Conservation (phyloP, 2,888 invertebrate genomes). For the Volucella zonaria region DNA sequence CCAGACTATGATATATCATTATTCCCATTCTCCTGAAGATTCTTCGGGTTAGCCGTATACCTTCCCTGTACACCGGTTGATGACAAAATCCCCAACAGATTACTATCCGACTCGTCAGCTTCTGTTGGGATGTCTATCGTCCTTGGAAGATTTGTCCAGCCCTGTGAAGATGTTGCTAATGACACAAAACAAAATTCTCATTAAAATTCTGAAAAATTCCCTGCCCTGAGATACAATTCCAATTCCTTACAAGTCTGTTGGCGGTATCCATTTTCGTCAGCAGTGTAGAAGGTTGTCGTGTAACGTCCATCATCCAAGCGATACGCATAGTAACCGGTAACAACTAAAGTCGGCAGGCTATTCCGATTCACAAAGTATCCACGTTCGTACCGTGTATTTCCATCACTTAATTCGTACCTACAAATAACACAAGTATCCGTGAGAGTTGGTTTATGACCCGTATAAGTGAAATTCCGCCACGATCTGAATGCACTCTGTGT, state of each 20-base stretch:
- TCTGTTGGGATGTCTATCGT: slow-evolving; percentile 44
- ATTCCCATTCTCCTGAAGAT: not conserved
- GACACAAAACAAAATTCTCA: slow-evolving; percentile 26
- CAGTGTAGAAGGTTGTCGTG: slow-evolving; percentile 81
- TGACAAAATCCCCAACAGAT: not conserved
- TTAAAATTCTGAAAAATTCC: not conserved
- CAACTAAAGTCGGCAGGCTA: slow-evolving; percentile 78
- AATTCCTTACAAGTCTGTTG: slow-evolving; percentile 80
- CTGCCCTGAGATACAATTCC: not conserved
- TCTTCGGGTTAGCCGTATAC: not conserved
- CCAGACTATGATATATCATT: not conserved
- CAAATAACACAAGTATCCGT: slow-evolving; percentile 5
- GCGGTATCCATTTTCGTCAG: slow-evolving; percentile 80
- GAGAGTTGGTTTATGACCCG: not conserved
- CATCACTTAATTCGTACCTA: slow-evolving; percentile 80
- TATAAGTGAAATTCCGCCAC: slow-evolving; percentile 40
- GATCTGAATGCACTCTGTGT: slow-evolving; percentile 46
- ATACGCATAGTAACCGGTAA: slow-evolving; percentile 81
- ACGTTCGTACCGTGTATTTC: slow-evolving; percentile 80
- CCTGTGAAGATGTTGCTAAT: slow-evolving; percentile 61
- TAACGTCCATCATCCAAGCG: slow-evolving; percentile 80
- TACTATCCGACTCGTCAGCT: not conserved
- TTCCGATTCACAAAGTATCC: slow-evolving; percentile 79
- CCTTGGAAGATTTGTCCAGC: slow-evolving; percentile 63
- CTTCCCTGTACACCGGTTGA: not conserved